These are phyloP conservation scores for human (Homo sapiens) DNA, from an alignment of 2,113 vertebrate genomes.

Conservation along the genomic window GRCh38 chr6:147986501-147987000, in stretches of 20 bases:
- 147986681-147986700: background rate
- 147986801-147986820: background rate
- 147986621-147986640: background rate
- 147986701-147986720: background rate
- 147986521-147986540: background rate
- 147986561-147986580: background rate
- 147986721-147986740: background rate
- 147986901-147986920: background rate
- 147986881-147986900: constrained; percentile 17
- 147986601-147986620: background rate
- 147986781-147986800: background rate
- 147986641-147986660: background rate
- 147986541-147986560: background rate
- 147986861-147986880: constrained; percentile 34
- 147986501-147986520: too few relatives aligned
- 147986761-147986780: background rate
- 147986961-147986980: background rate
- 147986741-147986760: background rate
- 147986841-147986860: background rate
- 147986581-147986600: background rate
- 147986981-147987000: background rate
- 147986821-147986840: background rate
- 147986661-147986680: background rate
- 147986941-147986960: background rate
- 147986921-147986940: background rate